Evolutionary conservation across 2,113 vertebrate genomes (phyloP).

Genomic region (Ranitomeya imitator): DNA sequence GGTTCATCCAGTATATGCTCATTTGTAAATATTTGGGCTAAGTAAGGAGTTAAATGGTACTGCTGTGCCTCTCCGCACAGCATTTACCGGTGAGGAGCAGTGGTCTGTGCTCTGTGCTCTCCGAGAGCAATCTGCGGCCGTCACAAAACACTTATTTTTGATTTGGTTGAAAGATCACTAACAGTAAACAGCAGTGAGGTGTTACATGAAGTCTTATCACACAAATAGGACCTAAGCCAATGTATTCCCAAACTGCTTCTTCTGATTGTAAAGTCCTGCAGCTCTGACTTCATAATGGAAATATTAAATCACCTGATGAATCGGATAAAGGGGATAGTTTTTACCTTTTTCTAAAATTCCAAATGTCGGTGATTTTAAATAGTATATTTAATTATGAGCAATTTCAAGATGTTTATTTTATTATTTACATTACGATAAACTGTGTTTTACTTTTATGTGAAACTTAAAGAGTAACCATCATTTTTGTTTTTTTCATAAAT

Average conservation of each 20-base stretch:
- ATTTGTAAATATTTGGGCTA: neutral
- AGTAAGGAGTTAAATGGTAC: constrained; percentile 2
- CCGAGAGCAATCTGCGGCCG: constrained; percentile 32
- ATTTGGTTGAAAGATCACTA: constrained; percentile 46
- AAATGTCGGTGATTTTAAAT: neutral
- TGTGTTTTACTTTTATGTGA: neutral
- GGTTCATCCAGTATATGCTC: no score
- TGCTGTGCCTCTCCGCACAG: neutral
- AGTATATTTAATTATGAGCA: neutral
- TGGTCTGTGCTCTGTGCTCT: constrained; percentile 29
- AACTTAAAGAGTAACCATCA: neutral
- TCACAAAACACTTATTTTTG: constrained; percentile 50
- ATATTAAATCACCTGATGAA: constrained; percentile 19
- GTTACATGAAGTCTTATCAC: constrained; percentile 47
- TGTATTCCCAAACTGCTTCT: constrained; percentile 37
- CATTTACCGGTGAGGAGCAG: constrained; percentile 28
- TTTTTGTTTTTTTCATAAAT: no score
- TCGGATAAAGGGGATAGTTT: neutral
- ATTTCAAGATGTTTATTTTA: neutral
- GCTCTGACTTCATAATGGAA: constrained; percentile 29
- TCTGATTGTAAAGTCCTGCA: constrained; percentile 19
- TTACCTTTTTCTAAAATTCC: neutral
- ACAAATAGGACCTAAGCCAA: constrained; percentile 35
- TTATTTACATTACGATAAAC: neutral
- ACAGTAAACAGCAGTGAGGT: constrained; percentile 48